phyloP scores from a whole-genome alignment of 2,113 vertebrate species.

The Xiphophorus hellerii region DNA sequence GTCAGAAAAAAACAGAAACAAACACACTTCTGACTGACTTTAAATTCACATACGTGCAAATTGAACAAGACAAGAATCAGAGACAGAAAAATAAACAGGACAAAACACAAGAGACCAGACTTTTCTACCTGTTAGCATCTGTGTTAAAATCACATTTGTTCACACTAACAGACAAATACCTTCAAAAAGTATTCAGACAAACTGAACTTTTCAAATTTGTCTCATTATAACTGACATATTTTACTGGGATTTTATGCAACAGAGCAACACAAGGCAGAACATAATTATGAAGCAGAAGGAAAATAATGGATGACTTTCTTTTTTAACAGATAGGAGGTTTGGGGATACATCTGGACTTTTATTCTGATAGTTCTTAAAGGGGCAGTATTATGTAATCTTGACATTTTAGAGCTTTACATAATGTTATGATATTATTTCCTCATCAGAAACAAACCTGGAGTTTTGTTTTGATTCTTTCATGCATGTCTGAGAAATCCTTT shows the following conservation, averaged over 20 bases:
- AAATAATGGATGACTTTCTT: not conserved
- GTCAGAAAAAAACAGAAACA: constrained; percentile 28
- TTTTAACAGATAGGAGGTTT: not conserved
- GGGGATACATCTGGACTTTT: not conserved
- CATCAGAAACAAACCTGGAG: too few species aligned
- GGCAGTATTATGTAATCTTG: too few species aligned
- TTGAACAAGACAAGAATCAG: constrained; percentile 32
- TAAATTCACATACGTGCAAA: constrained; percentile 41
- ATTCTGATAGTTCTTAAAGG: not conserved
- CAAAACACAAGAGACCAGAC: not conserved
- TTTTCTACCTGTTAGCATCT: constrained; percentile 8
- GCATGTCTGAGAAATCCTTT: too few species aligned
- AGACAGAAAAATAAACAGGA: not conserved
- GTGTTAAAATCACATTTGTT: constrained; percentile 9
- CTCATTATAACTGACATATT: not conserved
- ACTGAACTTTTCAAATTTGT: not conserved
- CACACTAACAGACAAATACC: too few species aligned
- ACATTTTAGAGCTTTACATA: too few species aligned
- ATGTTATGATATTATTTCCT: too few species aligned
- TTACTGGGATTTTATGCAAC: not conserved
- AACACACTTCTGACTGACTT: constrained; percentile 41
- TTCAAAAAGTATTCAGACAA: not conserved
- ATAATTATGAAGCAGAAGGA: not conserved
- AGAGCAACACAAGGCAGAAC: not conserved
- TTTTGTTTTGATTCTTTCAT: too few species aligned